Percentiles rank a stretch among this genome's conserved stretches.
Evolutionary conservation across 1,140 invertebrate genomes (phyloP).

Genomic region (Telenomus remus): DNA sequence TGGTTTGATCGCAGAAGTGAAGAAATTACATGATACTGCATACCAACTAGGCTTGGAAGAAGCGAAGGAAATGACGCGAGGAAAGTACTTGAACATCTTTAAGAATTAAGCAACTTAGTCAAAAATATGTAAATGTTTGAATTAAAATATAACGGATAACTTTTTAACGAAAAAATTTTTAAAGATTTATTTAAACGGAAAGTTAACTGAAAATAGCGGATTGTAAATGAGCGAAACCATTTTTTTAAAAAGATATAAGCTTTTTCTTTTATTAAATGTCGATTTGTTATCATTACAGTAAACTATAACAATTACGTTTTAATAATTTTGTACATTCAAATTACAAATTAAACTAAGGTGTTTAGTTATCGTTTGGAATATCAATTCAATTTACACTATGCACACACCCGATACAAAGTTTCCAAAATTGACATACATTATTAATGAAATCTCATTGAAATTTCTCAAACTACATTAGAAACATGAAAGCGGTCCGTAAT

Average conservation of each 20-base stretch:
- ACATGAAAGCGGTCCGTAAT: not conserved
- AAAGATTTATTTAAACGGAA: too few species aligned
- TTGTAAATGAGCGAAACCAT: too few species aligned
- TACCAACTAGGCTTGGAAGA: conserved; percentile 95
- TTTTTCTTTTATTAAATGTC: conserved; percentile 50
- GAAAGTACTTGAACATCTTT: conserved; percentile 94
- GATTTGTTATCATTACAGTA: conserved; percentile 35
- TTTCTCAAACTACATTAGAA: not conserved
- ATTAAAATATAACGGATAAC: too few species aligned
- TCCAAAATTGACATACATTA: conserved; percentile 11
- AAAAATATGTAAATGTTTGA: conserved; percentile 9
- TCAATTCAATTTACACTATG: conserved; percentile 32
- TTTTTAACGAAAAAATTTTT: too few species aligned
- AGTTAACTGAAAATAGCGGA: too few species aligned
- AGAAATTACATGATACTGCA: conserved; percentile 92
- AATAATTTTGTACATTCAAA: conserved; percentile 37
- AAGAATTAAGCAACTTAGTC: conserved; percentile 64
- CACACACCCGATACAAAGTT: conserved; percentile 12
- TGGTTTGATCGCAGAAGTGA: conserved; percentile 91
- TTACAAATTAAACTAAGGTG: conserved; percentile 13
- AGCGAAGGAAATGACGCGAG: conserved; percentile 96
- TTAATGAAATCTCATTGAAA: conserved; percentile 1
- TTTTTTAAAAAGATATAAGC: conserved; percentile 50
- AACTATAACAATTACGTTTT: conserved; percentile 41
- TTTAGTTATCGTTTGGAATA: conserved; percentile 4